These are phyloP conservation scores for Nerophis ophidion DNA, from an alignment of 2,113 vertebrate genomes.

Conservation along the genomic window DNA sequence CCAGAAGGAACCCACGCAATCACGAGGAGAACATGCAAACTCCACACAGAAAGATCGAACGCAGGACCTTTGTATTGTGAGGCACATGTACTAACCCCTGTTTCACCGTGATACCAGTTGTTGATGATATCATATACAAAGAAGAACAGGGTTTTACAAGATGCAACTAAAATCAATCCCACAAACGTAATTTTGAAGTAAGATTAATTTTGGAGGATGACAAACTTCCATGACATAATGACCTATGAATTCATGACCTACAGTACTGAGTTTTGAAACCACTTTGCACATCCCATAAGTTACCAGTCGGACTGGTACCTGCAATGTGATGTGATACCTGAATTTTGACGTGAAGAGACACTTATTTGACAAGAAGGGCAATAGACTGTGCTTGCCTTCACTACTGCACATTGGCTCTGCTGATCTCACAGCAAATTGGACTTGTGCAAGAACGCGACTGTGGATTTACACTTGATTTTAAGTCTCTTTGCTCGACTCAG, in stretches of 20 bases:
- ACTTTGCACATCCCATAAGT: not conserved
- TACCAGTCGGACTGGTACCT: no score
- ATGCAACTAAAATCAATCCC: not conserved
- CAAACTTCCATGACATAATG: not conserved
- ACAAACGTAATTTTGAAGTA: not conserved
- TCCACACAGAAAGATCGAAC: no score
- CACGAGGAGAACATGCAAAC: no score
- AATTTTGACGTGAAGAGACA: not conserved
- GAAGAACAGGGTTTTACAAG: not conserved
- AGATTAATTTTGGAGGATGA: not conserved
- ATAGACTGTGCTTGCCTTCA: slow-evolving; percentile 19
- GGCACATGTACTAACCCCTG: no score
- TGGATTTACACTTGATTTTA: slow-evolving; percentile 17
- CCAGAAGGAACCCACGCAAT: no score
- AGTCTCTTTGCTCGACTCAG: slow-evolving; percentile 13
- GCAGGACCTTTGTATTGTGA: no score
- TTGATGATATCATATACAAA: no score
- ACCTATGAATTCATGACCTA: not conserved
- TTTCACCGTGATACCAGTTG: no score
- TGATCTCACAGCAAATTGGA: slow-evolving; percentile 44
- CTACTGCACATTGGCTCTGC: slow-evolving; percentile 8
- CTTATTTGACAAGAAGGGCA: not conserved
- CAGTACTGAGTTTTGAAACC: not conserved
- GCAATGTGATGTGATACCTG: no score
- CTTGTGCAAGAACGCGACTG: slow-evolving; percentile 24